These are phyloP conservation scores for Tetragonula clypearis DNA, from an alignment of 1,140 invertebrate genomes.

Conservation along the genomic window DNA sequence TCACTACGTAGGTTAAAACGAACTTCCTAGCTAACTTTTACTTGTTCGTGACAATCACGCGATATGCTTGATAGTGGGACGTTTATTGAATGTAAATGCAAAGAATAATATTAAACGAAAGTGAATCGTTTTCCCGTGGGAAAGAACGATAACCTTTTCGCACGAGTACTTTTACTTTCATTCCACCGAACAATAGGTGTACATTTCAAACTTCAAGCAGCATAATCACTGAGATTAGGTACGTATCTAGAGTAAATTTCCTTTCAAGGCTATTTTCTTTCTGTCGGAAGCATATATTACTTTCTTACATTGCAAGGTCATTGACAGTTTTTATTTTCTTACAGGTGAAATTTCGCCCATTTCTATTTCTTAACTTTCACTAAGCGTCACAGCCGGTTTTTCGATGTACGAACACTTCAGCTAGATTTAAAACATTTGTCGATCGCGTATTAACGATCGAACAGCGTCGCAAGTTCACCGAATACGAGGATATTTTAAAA, in stretches of 20 bases:
- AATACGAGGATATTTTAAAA: neutral
- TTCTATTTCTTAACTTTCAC: slow-evolving; percentile 20
- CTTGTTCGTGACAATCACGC: slow-evolving; percentile 25
- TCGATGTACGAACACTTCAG: neutral
- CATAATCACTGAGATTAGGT: slow-evolving; percentile 30
- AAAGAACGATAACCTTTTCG: slow-evolving; percentile 26
- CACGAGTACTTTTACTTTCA: slow-evolving; percentile 21
- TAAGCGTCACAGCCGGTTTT: neutral
- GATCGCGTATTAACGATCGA: neutral
- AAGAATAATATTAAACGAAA: slow-evolving; percentile 34
- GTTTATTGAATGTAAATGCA: slow-evolving; percentile 50
- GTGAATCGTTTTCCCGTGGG: slow-evolving; percentile 26
- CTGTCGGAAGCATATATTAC: neutral
- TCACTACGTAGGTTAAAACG: slow-evolving; percentile 42
- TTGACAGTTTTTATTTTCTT: neutral
- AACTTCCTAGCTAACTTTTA: slow-evolving; percentile 38
- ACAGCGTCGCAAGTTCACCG: neutral
- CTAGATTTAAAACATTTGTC: neutral
- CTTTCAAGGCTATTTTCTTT: too few species aligned
- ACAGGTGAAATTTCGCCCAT: slow-evolving; percentile 12
- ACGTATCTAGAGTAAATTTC: neutral
- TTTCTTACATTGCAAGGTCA: neutral
- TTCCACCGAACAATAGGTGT: neutral
- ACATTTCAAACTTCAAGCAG: slow-evolving; percentile 15
- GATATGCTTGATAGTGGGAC: slow-evolving; percentile 17